A percentile compares a stretch with the other conserved stretches of the same genome.
phyloP scores from a whole-genome alignment of 2,797 vertebrate species.

The Melanotaenia nigrans region DNA sequence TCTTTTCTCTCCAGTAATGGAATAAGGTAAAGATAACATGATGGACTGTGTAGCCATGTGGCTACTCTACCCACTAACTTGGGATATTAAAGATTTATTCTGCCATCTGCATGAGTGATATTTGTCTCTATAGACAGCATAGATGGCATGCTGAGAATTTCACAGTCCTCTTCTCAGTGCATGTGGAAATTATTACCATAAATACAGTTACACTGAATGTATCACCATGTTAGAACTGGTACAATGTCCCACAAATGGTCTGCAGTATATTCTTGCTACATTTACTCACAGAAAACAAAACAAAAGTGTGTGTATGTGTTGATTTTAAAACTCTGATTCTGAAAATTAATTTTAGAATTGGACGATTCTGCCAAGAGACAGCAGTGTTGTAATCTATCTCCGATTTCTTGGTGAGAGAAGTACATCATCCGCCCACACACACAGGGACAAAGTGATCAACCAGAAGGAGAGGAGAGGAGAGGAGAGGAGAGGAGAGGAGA shows the following conservation, averaged over 20 bases:
- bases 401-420: constrained; percentile 27
- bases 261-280: neutral
- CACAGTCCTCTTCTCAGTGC: constrained; percentile 34
- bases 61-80: constrained; percentile 17
- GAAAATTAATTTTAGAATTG: constrained; percentile 25
- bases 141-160: constrained; percentile 31
- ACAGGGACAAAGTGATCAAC: constrained; percentile 20
- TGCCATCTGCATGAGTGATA: constrained; percentile 17
- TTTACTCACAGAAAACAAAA: constrained; percentile 3
- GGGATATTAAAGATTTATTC: constrained; percentile 33
- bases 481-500: too few species aligned
- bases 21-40: constrained; percentile 3
- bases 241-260: neutral
- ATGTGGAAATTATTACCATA: constrained; percentile 12
- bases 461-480: neutral
- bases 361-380: constrained; percentile 4
- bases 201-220: constrained; percentile 31
- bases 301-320: constrained; percentile 10
- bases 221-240: constrained; percentile 41
- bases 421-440: constrained; percentile 15
- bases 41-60: constrained; percentile 4
- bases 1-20: neutral
- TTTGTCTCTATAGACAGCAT: constrained; percentile 23
- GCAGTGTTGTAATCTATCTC: constrained; percentile 21
- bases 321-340: constrained; percentile 14